Evolutionary conservation across 2,113 vertebrate species (phyloP).

Genomic region (Perca flavescens): DNA sequence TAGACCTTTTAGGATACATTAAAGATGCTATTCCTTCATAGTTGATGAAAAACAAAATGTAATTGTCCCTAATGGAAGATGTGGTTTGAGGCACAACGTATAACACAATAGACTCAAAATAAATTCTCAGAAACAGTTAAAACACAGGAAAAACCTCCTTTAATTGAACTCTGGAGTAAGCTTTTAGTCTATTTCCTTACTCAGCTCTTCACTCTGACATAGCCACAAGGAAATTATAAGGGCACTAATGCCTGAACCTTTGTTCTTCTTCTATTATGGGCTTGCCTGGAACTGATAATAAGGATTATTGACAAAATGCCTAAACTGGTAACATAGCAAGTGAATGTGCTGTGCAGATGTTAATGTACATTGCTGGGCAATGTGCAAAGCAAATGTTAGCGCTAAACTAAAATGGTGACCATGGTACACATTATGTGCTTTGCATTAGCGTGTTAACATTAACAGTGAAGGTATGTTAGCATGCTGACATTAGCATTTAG

Average conservation of each 20-base stretch:
- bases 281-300: neutral
- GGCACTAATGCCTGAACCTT: slow-evolving; percentile 3
- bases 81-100: slow-evolving; percentile 37
- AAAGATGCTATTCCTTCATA: slow-evolving; percentile 19
- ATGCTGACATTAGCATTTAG: neutral
- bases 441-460: too few relatives aligned
- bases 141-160: slow-evolving; percentile 8
- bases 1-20: slow-evolving; percentile 19
- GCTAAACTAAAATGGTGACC: neutral
- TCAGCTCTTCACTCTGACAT: slow-evolving; percentile 2
- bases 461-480: neutral
- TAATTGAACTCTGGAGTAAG: slow-evolving; percentile 50
- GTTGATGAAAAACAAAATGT: neutral
- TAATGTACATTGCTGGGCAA: neutral
- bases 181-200: slow-evolving; percentile 38
- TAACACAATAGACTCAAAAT: slow-evolving; percentile 36
- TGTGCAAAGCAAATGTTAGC: too few relatives aligned
- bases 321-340: neutral
- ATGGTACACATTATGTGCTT: neutral
- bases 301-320: neutral
- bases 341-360: neutral
- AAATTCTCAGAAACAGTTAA: slow-evolving; percentile 32
- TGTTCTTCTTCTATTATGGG: slow-evolving; percentile 5
- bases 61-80: slow-evolving; percentile 52
- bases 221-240: slow-evolving; percentile 2